Evolutionary conservation across 2,888 invertebrate species (phyloP), one percentile per base, ranked within the genome.

Genomic region (Trissoscelio sp.): DNA sequence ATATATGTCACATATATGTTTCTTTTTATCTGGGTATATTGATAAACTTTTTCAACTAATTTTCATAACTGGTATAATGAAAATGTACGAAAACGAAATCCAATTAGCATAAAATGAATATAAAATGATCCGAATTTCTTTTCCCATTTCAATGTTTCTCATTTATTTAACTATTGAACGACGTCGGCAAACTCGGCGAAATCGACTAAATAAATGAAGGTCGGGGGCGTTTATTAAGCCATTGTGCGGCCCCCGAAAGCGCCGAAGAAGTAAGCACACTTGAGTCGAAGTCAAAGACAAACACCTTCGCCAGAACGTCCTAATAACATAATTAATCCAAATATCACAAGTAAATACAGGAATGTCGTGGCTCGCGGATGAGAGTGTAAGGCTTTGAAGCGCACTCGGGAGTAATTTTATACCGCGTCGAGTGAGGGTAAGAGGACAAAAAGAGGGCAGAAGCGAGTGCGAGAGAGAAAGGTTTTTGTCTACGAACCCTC

Each of bases 401-500:
- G 79, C 67, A 79, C 79, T 82, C 79, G 53, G 74, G 82, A 79
- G 78, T 82, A 82, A 82, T 79, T 79, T 81, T 79, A 66, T 79
- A 74, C 70, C 57, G 55, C 70, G 70, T 55, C 74, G 66, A 79
- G 81, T 81, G 79, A 79, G 79, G 66, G 78, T 70, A 73, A 79
- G 79, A 74, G 74, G 70, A 73, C 66, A 72, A 81, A 82, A 81
- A 74, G 79, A 72, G 60, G 62, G 81, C 57, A 60, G 64, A 48
- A 79, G 72, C 62, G 72, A 57, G 73, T 55, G 79, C 69, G 73
- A 79, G 75, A 77, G 73, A 79, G 77, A 57, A 62, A 80, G 64
- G 73, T 75, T 83, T 81, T 85, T 81, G 84, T 83, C 82, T 74
- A 82, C 82, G 84, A 85, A 86, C 84, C 85, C 87, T 86, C 85